Evolutionary conservation across 2,888 invertebrate genomes (phyloP).

Genomic region (Trissolcus brochymenae): DNA sequence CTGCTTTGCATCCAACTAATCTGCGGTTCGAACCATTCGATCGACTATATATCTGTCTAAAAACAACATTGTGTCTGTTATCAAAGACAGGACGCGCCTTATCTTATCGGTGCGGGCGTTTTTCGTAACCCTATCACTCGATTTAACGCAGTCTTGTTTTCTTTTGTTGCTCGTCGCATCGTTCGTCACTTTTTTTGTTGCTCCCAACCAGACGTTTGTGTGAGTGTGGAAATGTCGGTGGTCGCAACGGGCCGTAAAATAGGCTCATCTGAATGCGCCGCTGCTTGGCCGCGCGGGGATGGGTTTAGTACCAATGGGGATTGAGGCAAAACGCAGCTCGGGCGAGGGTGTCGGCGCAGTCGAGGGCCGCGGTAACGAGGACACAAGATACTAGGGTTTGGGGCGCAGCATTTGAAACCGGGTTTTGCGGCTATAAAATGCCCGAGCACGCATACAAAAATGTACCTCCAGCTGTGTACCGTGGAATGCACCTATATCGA

Average conservation of each 20-base stretch:
- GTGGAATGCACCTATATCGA: no score
- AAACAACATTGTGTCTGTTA: slow-evolving; percentile 5
- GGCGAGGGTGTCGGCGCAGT: slow-evolving; percentile 41
- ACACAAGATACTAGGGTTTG: slow-evolving; percentile 46
- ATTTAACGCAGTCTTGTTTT: slow-evolving; percentile 38
- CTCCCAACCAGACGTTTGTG: slow-evolving; percentile 13
- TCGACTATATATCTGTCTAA: slow-evolving; percentile 6
- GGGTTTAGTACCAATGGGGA: slow-evolving; percentile 48
- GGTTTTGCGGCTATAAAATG: slow-evolving; percentile 50
- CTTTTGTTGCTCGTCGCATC: slow-evolving; percentile 25
- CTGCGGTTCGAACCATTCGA: slow-evolving; percentile 13
- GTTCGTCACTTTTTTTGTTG: slow-evolving; percentile 26
- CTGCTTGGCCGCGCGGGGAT: slow-evolving; percentile 39
- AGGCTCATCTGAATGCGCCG: slow-evolving; percentile 68
- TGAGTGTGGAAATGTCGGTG: slow-evolving; percentile 54
- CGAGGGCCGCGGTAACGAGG: slow-evolving; percentile 53
- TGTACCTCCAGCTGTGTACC: slow-evolving; percentile 4
- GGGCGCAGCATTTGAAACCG: slow-evolving; percentile 38
- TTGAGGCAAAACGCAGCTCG: slow-evolving; percentile 47
- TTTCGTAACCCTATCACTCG: slow-evolving; percentile 36
- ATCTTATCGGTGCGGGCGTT: slow-evolving; percentile 43
- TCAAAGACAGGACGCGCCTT: slow-evolving; percentile 22
- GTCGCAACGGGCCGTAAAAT: slow-evolving; percentile 66
- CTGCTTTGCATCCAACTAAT: slow-evolving; percentile 1
- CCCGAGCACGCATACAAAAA: slow-evolving; percentile 46